These are phyloP conservation scores for Notechis scutatus DNA, from an alignment of 2,113 vertebrate species.

Conservation along the genomic window DNA sequence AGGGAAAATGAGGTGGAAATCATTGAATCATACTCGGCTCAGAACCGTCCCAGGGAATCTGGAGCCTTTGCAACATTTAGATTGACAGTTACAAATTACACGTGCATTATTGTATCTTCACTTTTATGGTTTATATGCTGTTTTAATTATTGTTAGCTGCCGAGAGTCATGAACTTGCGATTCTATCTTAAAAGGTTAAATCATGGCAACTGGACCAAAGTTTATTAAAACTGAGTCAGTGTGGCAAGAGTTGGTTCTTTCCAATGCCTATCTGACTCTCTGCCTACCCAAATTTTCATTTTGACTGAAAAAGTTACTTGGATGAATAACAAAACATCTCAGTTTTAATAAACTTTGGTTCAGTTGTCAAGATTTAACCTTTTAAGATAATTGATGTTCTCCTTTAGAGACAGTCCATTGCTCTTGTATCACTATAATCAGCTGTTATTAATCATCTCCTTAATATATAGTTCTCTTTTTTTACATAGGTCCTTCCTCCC, in stretches of 20 bases:
- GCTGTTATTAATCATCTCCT: not conserved
- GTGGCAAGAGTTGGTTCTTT: not conserved
- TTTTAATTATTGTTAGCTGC: not conserved
- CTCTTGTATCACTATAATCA: not conserved
- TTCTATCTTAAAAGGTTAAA: not conserved
- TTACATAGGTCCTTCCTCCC: slow-evolving; percentile 81
- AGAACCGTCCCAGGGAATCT: not conserved
- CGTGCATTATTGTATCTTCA: not conserved
- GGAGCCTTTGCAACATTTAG: not conserved
- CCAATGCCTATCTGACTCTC: not conserved
- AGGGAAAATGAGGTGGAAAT: not conserved
- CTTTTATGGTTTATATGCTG: not conserved
- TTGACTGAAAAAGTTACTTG: not conserved
- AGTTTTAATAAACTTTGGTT: not conserved
- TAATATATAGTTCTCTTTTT: not conserved
- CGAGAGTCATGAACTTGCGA: not conserved
- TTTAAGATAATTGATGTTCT: not conserved
- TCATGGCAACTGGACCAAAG: not conserved
- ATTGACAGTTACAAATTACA: not conserved
- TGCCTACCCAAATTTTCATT: not conserved
- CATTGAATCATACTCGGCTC: not conserved
- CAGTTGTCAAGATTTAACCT: not conserved
- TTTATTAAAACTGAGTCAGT: not conserved
- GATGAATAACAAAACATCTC: not conserved
- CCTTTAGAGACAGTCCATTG: not conserved